Base-by-base conservation (phyloP, 2,113 vertebrate genomes). In the Macrotus californicus region DNA sequence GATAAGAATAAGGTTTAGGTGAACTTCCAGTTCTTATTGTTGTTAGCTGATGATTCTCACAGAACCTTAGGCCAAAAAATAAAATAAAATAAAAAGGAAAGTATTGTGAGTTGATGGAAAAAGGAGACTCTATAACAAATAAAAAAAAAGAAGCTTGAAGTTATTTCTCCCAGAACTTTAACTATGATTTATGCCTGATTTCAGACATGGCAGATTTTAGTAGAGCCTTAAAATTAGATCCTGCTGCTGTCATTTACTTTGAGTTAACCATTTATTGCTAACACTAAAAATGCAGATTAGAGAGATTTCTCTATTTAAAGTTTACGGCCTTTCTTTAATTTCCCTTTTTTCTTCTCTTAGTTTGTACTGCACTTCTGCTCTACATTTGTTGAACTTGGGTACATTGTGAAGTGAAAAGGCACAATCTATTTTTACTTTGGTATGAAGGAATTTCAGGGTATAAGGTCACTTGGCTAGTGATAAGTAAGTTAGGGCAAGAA, bases 91-190 rank as follows among this genome's bases (percentile, higher is more conserved):
- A 54, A 54, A 59, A 85, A 72, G 36, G 70, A 5, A 88, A 43
- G n/a, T 79, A 34, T 54, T 66, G 46, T 48, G 94, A 95, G 18
- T 43, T 70, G 61, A 77, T 72, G 36, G 88, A 90, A 76, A 95
- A 89, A 83, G 24, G 52, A 54, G 61, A 4, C 29, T 87, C 67
- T 64, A 56, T 4, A n/a, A 48, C 31, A 79, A 96, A 73, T 31
- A 11, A 61, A 52, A 52, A 76, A 85, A 84, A 75, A 81, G 19
- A 93, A 76, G 66, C 21, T 67, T 75, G 56, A 86, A 89, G 52
- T 70, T 95, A 43, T 92, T 94, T 92, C 24, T 50, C 91, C 75
- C 26, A 77, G 48, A 87, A 92, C 34, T 82, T 86, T 70, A 96
- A 91, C 84, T 48, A 6, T 50, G 69, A 36, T 89, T 84, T 61